These are phyloP conservation scores for Corythoichthys intestinalis DNA, from an alignment of 2,113 vertebrate genomes.

Conservation along the genomic window DNA sequence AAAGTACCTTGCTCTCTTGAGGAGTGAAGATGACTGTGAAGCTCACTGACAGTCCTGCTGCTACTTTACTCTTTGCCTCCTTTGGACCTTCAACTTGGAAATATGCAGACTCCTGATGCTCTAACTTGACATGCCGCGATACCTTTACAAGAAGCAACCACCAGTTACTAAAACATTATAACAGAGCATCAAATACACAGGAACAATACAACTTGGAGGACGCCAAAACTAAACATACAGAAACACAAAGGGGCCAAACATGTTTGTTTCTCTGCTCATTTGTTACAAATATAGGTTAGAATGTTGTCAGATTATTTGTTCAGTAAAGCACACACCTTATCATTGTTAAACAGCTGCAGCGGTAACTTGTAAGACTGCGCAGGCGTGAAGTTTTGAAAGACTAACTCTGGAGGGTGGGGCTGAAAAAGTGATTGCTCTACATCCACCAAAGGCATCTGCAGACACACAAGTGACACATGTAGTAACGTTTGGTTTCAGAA, in stretches of 20 bases:
- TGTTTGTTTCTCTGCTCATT: background rate
- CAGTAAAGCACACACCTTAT: conserved; percentile 66
- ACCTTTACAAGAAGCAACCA: conserved; percentile 60
- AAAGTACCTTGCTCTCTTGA: conserved; percentile 78
- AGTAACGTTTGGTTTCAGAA: too few species aligned
- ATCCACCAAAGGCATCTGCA: conserved; percentile 71
- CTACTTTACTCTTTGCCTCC: conserved; percentile 65
- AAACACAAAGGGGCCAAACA: background rate
- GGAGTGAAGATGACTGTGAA: conserved; percentile 81
- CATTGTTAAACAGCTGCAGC: conserved; percentile 78
- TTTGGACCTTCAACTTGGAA: conserved; percentile 73
- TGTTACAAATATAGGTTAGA: background rate
- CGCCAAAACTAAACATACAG: conserved; percentile 5
- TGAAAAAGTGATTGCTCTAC: conserved; percentile 77
- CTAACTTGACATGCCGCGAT: conserved; percentile 71
- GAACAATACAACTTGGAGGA: conserved; percentile 18
- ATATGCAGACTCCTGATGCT: conserved; percentile 74
- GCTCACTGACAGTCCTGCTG: conserved; percentile 66
- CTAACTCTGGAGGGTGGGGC: conserved; percentile 80
- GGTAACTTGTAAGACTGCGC: conserved; percentile 75
- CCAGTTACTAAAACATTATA: conserved; percentile 1
- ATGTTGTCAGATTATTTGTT: background rate
- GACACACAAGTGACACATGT: conserved; percentile 9
- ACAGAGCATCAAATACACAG: conserved; percentile 11
- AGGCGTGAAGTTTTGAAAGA: conserved; percentile 81